Evolutionary conservation across 1,140 invertebrate species (phyloP), one percentile per base, ranked within the genome.

Genomic region (Pogonomyrmex californicus): DNA sequence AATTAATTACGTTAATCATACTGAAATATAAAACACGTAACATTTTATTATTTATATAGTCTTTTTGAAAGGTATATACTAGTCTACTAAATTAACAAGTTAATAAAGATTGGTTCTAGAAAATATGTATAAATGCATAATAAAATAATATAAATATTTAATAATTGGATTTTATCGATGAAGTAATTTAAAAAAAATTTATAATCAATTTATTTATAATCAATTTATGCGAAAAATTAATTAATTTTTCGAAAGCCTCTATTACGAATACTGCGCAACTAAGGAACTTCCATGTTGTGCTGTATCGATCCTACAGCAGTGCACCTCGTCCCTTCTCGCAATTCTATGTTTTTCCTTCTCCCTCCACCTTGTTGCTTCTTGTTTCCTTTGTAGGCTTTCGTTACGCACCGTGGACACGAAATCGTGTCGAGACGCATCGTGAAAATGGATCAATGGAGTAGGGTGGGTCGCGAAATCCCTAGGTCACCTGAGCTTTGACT

Each of bases 401-500:
- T 91, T 91, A 90, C 90, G 90, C 86, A 91, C 77, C 51, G 70
- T 65, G 54, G 54, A 60, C 77, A 90, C 73, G 73, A 86, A 90
- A 90, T 90, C 88, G 86, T 90, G 89, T 88, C 88, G 88, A 91
- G 90, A 90, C 82, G 58, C 58, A 88, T 66, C 82, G 63, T 88
- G 63, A 90, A 90, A 91, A 87, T 90, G 78, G 86, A 91, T 89
- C 89, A 91, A 90, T 86, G 81, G 86, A 58, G 58, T 83, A 88
- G 78, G 88, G 85, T 82, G 78, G 41, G 66, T 85, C 88, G 41
- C 54, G 63, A 90, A 85, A 73, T 71, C 81, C 86, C 73, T 60
- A 75, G 78, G 83, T 88, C 89, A 88, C 87, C 87, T 90, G 87
- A 90, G 87, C 89, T 91, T 91, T 91, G 90, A 89, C 89, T 91